Evolutionary conservation across 2,888 invertebrate species (phyloP).

Genomic region (Leistus spinibarbis): DNA sequence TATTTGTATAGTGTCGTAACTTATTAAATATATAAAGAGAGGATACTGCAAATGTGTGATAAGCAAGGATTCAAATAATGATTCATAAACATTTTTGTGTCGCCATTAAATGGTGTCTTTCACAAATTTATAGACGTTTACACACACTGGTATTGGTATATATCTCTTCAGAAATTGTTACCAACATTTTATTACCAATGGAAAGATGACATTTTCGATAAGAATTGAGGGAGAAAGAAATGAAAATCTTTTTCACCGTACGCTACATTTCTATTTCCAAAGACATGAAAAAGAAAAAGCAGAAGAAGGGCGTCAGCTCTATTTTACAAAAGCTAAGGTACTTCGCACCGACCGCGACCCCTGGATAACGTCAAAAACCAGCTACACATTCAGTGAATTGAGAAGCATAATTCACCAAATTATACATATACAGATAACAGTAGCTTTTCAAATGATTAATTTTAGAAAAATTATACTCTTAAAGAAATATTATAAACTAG

Average conservation of each 20-base stretch:
- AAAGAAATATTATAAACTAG: too few relatives aligned
- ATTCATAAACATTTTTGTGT: slow-evolving; percentile 34
- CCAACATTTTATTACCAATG: slow-evolving; percentile 38
- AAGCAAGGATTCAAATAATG: slow-evolving; percentile 19
- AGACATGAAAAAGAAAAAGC: slow-evolving; percentile 7
- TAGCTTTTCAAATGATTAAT: too few relatives aligned
- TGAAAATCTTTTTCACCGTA: slow-evolving; percentile 34
- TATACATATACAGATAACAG: too few relatives aligned
- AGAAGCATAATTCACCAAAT: not conserved
- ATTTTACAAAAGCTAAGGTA: slow-evolving; percentile 11
- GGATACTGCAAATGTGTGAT: not conserved
- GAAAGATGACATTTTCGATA: slow-evolving; percentile 25
- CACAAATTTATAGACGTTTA: slow-evolving; percentile 30
- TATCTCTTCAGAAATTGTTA: slow-evolving; percentile 38
- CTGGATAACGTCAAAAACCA: slow-evolving; percentile 2
- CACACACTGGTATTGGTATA: slow-evolving; percentile 21
- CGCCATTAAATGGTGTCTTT: slow-evolving; percentile 24
- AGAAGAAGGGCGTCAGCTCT: slow-evolving; percentile 12
- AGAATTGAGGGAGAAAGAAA: slow-evolving; percentile 17
- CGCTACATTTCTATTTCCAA: slow-evolving; percentile 37
- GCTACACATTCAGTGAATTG: not conserved
- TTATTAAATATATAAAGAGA: not conserved
- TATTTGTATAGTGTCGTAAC: not conserved
- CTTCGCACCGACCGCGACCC: slow-evolving; percentile 6
- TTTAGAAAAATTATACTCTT: too few relatives aligned